These are phyloP conservation scores for Gorsachius magnificus DNA, from an alignment of 2,797 vertebrate genomes.

Conservation along the genomic window DNA sequence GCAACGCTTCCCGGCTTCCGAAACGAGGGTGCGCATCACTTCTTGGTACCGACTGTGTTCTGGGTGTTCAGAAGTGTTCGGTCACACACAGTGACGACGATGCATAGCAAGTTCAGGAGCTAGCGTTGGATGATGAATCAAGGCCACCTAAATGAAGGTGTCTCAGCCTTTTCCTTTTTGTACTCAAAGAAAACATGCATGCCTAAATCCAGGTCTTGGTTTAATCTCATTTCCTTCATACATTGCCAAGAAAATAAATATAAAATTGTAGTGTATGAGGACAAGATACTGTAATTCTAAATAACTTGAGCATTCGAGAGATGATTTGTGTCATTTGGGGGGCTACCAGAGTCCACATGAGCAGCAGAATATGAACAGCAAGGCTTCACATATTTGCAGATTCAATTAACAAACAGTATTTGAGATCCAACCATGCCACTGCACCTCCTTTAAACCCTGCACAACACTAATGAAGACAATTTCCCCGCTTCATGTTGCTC, in stretches of 20 bases:
- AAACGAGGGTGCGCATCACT: rapidly evolving
- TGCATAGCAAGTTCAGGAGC: not conserved
- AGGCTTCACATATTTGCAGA: not conserved
- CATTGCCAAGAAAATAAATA: not conserved
- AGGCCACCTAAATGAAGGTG: not conserved
- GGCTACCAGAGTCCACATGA: not conserved
- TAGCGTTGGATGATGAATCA: not conserved
- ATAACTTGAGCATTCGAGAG: not conserved
- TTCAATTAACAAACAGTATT: not conserved
- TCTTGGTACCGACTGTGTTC: not conserved
- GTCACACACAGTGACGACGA: not conserved
- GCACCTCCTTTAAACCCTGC: not conserved
- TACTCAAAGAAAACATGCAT: not conserved
- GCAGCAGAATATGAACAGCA: not conserved
- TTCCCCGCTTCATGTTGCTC: not conserved
- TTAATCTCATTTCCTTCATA: not conserved
- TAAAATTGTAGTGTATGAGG: not conserved
- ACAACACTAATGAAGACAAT: not conserved
- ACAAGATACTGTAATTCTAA: not conserved
- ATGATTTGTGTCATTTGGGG: not conserved
- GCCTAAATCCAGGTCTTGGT: not conserved
- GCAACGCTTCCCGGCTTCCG: not conserved
- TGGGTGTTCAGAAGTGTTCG: rapidly evolving
- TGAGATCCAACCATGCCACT: not conserved
- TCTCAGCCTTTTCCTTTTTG: not conserved